These are phyloP conservation scores for Elymnias hypermnestra DNA, from an alignment of 1,140 invertebrate genomes.

Conservation along the genomic window DNA sequence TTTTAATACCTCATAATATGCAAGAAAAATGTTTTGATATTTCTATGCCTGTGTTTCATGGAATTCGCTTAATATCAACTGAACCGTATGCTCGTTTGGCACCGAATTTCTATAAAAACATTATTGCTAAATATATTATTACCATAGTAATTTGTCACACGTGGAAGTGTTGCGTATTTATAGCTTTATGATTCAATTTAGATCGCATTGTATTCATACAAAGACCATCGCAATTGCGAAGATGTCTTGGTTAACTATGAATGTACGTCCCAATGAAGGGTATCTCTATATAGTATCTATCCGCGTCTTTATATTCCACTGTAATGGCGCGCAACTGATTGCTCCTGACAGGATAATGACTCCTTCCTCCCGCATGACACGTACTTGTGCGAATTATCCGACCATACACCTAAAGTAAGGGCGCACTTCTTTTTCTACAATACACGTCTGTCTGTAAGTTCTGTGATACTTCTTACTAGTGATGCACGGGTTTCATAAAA, in stretches of 20 bases:
- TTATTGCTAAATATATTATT: too few relatives aligned
- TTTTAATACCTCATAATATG: too few relatives aligned
- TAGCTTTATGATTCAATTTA: background rate
- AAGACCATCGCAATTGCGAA: background rate
- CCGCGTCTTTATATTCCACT: slow-evolving; percentile 38
- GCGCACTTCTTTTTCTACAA: slow-evolving; percentile 33
- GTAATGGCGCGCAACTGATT: slow-evolving; percentile 50
- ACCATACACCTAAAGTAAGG: slow-evolving; percentile 39
- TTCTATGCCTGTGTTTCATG: too few relatives aligned
- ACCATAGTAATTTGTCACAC: too few relatives aligned
- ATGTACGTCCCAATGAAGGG: slow-evolving; percentile 3
- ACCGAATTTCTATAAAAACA: too few relatives aligned
- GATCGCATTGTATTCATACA: background rate
- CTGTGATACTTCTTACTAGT: background rate
- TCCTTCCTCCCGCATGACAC: slow-evolving; percentile 64
- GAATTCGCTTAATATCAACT: too few relatives aligned
- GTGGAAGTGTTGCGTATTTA: too few relatives aligned
- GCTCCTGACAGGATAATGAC: slow-evolving; percentile 69
- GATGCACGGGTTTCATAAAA: too few relatives aligned
- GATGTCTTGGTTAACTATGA: slow-evolving; percentile 1
- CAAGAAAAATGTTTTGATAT: too few relatives aligned
- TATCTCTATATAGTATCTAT: slow-evolving; percentile 14
- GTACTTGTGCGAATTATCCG: slow-evolving; percentile 52
- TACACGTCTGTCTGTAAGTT: background rate
- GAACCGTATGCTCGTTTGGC: too few relatives aligned